Percentiles rank a stretch among this genome's conserved stretches.
phyloP scores from a whole-genome alignment of 2,113 vertebrate species.

The Mustela nigripes region DNA sequence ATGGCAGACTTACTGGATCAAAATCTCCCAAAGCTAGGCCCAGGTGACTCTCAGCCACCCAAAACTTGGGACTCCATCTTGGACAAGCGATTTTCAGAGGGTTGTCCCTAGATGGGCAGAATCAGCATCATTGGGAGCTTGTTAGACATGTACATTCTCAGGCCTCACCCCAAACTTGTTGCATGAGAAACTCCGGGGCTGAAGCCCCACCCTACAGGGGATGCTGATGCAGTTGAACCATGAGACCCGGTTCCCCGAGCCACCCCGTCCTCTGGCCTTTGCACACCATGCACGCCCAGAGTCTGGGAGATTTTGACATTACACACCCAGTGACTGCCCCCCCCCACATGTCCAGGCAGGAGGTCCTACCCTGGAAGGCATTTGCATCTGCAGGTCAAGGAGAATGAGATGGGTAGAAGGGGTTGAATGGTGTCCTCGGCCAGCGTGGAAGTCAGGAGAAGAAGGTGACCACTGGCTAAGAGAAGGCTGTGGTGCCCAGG shows the following conservation, averaged over 20 bases:
- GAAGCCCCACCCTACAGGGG: background rate
- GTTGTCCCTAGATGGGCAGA: background rate
- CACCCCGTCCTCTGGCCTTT: background rate
- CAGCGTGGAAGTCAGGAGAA: background rate
- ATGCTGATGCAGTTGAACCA: background rate
- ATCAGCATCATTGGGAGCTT: too few species aligned
- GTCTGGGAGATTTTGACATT: background rate
- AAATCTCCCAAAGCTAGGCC: background rate
- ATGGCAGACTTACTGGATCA: background rate
- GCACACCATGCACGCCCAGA: background rate
- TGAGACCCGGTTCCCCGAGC: background rate
- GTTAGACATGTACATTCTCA: background rate
- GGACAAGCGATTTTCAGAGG: background rate
- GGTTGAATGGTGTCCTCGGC: background rate
- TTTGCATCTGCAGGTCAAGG: background rate
- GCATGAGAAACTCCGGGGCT: background rate
- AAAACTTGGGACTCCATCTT: background rate
- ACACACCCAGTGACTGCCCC: too few species aligned
- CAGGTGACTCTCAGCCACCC: background rate
- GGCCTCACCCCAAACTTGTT: background rate
- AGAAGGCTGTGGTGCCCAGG: background rate
- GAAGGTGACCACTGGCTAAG: fast-evolving
- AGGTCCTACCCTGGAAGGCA: background rate
- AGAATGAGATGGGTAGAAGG: background rate
- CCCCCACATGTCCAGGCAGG: background rate